phyloP scores from a whole-genome alignment of 2,797 vertebrate genomes.

The Poeciliopsis paucimaculata region DNA sequence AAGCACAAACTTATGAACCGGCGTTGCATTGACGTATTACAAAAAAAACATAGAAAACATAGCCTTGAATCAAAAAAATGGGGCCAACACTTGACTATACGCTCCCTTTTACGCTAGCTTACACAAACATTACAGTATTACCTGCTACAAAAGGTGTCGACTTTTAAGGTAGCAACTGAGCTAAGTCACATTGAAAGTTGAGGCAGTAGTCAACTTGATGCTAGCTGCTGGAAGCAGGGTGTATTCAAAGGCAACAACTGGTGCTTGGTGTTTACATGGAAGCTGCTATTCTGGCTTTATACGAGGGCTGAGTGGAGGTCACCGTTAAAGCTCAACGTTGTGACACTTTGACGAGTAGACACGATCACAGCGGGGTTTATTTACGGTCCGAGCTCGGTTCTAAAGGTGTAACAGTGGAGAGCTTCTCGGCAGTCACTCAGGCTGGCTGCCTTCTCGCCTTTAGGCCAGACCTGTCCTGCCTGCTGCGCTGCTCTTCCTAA shows the following conservation, averaged over 20 bases:
- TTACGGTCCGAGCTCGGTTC: slow-evolving; percentile 6
- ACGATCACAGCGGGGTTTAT: slow-evolving; percentile 1
- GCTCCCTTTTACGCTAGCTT: background rate
- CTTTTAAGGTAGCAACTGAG: background rate
- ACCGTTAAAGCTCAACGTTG: slow-evolving; percentile 14
- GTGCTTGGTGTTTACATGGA: slow-evolving; percentile 36
- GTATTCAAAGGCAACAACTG: slow-evolving; percentile 42
- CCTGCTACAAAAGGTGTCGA: background rate
- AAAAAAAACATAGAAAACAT: background rate
- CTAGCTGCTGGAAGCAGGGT: slow-evolving; percentile 36
- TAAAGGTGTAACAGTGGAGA: slow-evolving; percentile 13
- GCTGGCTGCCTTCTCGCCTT: slow-evolving; percentile 52
- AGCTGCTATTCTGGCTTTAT: slow-evolving; percentile 7
- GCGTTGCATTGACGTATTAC: background rate
- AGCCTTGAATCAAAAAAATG: background rate
- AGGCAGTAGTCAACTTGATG: slow-evolving; percentile 10
- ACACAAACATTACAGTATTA: background rate
- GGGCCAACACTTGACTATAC: background rate
- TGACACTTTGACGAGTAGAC: background rate
- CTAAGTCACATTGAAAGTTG: background rate
- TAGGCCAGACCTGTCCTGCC: slow-evolving; percentile 68
- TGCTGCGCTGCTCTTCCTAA: slow-evolving; percentile 19
- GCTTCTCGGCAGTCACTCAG: slow-evolving; percentile 46
- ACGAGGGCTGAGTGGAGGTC: slow-evolving; percentile 30
- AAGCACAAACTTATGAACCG: background rate